phyloP scores from a whole-genome alignment of 2,113 vertebrate genomes.

The Pan troglodytes region NHGRI_mPanTro3-v2.1_pri NC_072398.2:3060501-3061000 shows the following conservation, averaged over 20 bases:
- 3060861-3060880: not conserved
- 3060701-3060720: not conserved
- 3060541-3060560: not conserved
- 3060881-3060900: not conserved
- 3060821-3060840: not conserved
- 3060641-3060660: not conserved
- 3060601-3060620: not conserved
- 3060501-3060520: not conserved
- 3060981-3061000: not conserved
- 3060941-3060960: not conserved
- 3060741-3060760: not conserved
- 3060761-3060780: not conserved
- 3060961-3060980: not conserved
- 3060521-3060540: not conserved
- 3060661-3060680: constrained; percentile 23
- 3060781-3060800: not conserved
- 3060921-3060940: not conserved
- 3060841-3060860: not conserved
- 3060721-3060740: not conserved
- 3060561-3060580: constrained; percentile 4
- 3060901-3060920: not conserved
- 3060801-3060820: not conserved
- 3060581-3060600: not conserved
- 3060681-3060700: not conserved
- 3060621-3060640: not conserved